Base-by-base conservation (phyloP, 2,797 vertebrate species). In the Meda fulgida region DNA sequence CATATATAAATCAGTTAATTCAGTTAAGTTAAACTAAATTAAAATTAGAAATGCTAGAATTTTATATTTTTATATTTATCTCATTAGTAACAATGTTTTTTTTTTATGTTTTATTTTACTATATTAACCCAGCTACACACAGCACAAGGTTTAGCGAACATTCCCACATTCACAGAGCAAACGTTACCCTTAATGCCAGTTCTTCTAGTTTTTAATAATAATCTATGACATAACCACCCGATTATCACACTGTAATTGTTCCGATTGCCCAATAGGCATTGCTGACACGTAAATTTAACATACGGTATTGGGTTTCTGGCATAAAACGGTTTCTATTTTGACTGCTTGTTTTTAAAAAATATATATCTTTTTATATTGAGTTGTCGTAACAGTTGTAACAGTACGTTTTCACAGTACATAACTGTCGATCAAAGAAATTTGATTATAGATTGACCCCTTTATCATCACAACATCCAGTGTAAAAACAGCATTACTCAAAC, bases 401-500 rank as follows among this genome's bases (percentile, higher is more conserved):
- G 1, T 53, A 7, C 7, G 0, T 75, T 21, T 34, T 51, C 4
- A 29, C 2, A 31, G 43, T 19, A 1, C 43, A 26, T 31, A 9
- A 31, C 19, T 0, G 29, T 23, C 3, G 18, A 58, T 60, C 51
- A 40, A 70, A 46, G 18, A 79, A 31, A 79, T 65, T 23, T n/a
- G 2, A 84, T 65, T 65, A 23, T 23, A 38, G 21, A 26, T 55
- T 18, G 63, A 58, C 48, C 63, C 11, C 36, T 58, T 84, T 31
- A 55, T n/a, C n/a, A 31, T 78, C n/a, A 21, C 13, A 72, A 31
- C 19, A 23, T 55, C n/a, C 34, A 29, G 18, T 55, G 34, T 55
- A 48, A 40, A 83, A 75, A 75, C 21, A 51, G 81, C 71, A 83
- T 83, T 38, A 21, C 58, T 48, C 40, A 66, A 19, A 75, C 5